Evolutionary conservation across 2,888 invertebrate species (phyloP).

Genomic region (Drosophila flavopinicola): DNA sequence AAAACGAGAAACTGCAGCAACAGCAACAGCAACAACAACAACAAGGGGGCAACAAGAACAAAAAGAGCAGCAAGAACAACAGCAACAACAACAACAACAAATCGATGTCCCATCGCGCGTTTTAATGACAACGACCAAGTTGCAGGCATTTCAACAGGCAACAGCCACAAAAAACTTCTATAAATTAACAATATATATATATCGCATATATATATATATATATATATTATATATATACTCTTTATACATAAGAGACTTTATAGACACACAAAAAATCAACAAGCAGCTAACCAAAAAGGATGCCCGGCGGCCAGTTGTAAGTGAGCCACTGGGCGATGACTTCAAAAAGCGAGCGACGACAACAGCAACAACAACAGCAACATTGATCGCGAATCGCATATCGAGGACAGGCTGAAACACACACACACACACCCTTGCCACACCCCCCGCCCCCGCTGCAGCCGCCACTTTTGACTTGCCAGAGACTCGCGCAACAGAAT

Average conservation of each 20-base stretch:
- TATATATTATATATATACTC: constrained; percentile 21
- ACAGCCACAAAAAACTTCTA: constrained; percentile 71
- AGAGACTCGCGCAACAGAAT: constrained; percentile 58
- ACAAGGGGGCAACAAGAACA: constrained; percentile 18
- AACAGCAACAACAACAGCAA: constrained; percentile 48
- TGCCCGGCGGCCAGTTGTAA: constrained; percentile 72
- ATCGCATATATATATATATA: constrained; percentile 24
- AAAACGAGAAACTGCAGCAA: constrained; percentile 29
- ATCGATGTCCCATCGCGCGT: constrained; percentile 79
- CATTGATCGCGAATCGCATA: constrained; percentile 71
- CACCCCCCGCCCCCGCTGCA: background rate
- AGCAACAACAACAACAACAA: constrained; percentile 56
- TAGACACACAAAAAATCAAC: constrained; percentile 58
- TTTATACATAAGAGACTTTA: constrained; percentile 21
- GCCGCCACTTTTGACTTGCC: background rate
- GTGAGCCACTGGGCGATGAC: constrained; percentile 80
- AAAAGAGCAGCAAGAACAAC: constrained; percentile 12
- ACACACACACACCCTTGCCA: background rate
- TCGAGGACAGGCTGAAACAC: constrained; percentile 37
- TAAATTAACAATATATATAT: constrained; percentile 72
- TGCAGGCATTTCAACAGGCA: constrained; percentile 67
- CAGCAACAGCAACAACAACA: constrained; percentile 35
- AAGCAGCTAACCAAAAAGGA: constrained; percentile 68
- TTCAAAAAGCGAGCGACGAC: constrained; percentile 69
- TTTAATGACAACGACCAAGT: constrained; percentile 76